A percentile compares a stretch with the other conserved stretches of the same genome.
phyloP scores from a whole-genome alignment of 2,888 invertebrate species.

The Clanis bilineata region DNA sequence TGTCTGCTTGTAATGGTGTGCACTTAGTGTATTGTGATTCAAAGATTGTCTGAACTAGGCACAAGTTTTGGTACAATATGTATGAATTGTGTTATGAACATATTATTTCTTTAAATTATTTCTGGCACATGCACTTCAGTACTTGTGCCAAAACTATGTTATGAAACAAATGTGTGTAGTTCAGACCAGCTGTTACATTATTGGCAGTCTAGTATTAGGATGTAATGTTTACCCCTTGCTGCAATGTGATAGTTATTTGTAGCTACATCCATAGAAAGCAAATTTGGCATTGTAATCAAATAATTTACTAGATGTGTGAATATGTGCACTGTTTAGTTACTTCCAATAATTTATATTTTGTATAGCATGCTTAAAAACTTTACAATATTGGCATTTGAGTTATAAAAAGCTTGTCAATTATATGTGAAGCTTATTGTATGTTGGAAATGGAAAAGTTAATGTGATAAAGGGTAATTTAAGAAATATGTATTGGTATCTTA shows the following conservation, averaged over 20 bases:
- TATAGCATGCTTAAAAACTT: too few relatives aligned
- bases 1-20: neutral
- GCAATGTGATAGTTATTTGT: neutral
- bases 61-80: too few relatives aligned
- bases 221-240: neutral
- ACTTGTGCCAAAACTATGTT: too few relatives aligned
- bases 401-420: neutral
- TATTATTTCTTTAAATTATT: too few relatives aligned
- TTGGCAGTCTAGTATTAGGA: neutral
- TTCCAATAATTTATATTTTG: too few relatives aligned
- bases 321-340: too few relatives aligned
- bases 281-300: neutral
- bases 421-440: neutral
- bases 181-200: too few relatives aligned
- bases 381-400: neutral
- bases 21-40: neutral
- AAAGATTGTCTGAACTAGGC: neutral
- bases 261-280: neutral
- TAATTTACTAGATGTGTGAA: neutral
- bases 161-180: too few relatives aligned
- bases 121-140: too few relatives aligned
- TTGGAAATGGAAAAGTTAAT: slow-evolving; percentile 14
- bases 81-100: too few relatives aligned
- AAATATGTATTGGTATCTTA: neutral
- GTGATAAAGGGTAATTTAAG: slow-evolving; percentile 37